These are phyloP conservation scores for Lamprotornis superbus DNA, from an alignment of 2,113 vertebrate genomes.

Conservation along the genomic window DNA sequence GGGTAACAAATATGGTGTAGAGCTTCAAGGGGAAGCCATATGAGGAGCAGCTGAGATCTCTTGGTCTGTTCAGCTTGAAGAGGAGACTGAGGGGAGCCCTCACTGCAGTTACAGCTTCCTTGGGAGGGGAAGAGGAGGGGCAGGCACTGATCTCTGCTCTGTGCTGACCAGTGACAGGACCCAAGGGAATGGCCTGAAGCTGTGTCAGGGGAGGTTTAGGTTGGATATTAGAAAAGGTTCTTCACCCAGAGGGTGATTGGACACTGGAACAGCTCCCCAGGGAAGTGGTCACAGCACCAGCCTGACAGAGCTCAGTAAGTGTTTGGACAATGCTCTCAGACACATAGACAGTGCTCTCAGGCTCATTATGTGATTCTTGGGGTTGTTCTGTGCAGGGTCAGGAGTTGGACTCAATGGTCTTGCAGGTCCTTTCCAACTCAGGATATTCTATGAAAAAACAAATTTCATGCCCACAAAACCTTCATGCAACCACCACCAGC, in stretches of 20 bases:
- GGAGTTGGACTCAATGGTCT: neutral
- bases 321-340: neutral
- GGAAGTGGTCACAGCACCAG: neutral
- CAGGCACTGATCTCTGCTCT: neutral
- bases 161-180: neutral
- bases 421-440: neutral
- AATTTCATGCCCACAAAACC: neutral
- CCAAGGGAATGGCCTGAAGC: accelerated
- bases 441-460: neutral
- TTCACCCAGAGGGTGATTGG: accelerated
- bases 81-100: neutral
- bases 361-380: neutral
- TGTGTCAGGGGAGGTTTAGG: neutral
- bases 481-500: neutral
- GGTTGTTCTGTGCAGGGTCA: neutral
- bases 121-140: accelerated
- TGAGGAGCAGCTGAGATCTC: neutral
- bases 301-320: neutral
- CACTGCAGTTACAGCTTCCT: neutral
- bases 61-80: neutral
- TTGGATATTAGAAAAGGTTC: neutral
- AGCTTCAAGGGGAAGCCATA: neutral
- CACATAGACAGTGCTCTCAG: neutral
- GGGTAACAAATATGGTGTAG: neutral
- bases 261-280: neutral